Evolutionary conservation across 2,888 invertebrate species (phyloP).

Genomic region (Dexiosoma caninum): DNA sequence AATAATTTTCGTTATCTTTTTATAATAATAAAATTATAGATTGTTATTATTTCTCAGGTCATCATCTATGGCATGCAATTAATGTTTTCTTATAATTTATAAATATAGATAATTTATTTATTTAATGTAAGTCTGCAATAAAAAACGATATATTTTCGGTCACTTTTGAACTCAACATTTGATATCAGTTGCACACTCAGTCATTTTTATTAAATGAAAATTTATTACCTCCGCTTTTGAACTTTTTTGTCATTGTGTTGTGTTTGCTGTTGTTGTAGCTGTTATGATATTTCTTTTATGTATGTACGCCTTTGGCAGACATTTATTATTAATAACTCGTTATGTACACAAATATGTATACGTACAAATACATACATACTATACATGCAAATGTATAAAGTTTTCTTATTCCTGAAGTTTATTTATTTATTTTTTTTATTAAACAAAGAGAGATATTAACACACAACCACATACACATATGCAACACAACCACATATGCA

Average conservation of each 20-base stretch:
- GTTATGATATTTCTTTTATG: neutral
- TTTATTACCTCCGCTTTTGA: constrained; percentile 30
- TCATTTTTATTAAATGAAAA: constrained; percentile 31
- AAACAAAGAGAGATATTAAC: neutral
- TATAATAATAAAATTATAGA: too few species aligned
- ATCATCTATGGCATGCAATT: too few species aligned
- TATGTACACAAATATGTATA: too few species aligned
- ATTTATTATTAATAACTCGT: constrained; percentile 14
- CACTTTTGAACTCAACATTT: neutral
- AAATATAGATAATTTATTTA: too few species aligned
- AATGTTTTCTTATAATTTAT: too few species aligned
- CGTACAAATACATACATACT: too few species aligned
- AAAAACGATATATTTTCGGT: too few species aligned
- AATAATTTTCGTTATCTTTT: too few species aligned
- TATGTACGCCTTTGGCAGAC: neutral
- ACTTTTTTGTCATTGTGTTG: neutral
- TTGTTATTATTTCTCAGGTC: too few species aligned
- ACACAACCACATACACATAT: neutral
- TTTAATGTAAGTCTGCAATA: too few species aligned
- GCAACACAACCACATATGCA: neutral
- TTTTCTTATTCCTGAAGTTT: constrained; percentile 36
- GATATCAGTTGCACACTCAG: constrained; percentile 3
- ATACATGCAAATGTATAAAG: neutral
- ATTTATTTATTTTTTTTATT: constrained; percentile 8
- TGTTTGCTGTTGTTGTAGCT: too few species aligned